Evolutionary conservation across 1,140 invertebrate genomes (phyloP).

Genomic region (Pseudomyrmex flavicornis): DNA sequence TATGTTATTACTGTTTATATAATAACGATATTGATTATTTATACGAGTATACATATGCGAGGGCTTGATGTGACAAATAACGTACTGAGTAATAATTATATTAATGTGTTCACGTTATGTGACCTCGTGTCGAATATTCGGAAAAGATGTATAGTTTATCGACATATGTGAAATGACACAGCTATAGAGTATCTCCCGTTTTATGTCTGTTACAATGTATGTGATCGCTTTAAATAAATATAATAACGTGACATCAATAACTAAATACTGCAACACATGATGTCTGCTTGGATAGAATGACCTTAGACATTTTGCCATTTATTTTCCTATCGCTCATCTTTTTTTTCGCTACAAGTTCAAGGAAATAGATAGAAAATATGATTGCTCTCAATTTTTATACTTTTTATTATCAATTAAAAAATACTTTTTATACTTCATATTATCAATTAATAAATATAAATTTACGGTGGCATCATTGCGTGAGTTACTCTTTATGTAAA

Average conservation of each 20-base stretch:
- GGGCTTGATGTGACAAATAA: slow-evolving; percentile 51
- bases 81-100: slow-evolving; percentile 55
- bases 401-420: no score
- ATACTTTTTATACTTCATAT: no score
- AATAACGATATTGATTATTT: slow-evolving; percentile 38
- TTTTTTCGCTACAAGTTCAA: no score
- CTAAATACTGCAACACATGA: slow-evolving; percentile 5
- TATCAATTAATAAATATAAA: no score
- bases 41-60: slow-evolving; percentile 41
- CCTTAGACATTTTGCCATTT: no score
- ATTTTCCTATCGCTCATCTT: no score
- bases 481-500: no score
- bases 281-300: background rate
- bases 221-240: slow-evolving; percentile 80
- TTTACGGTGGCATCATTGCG: no score
- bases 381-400: no score
- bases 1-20: slow-evolving; percentile 49
- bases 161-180: slow-evolving; percentile 66
- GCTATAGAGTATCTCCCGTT: slow-evolving; percentile 60
- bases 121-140: slow-evolving; percentile 69
- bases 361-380: no score
- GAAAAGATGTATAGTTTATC: slow-evolving; percentile 73
- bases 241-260: slow-evolving; percentile 72
- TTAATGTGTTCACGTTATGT: slow-evolving; percentile 76
- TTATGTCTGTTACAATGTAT: slow-evolving; percentile 79